These are phyloP conservation scores for Electrona antarctica DNA, from an alignment of 2,113 vertebrate species.

Conservation along the genomic window DNA sequence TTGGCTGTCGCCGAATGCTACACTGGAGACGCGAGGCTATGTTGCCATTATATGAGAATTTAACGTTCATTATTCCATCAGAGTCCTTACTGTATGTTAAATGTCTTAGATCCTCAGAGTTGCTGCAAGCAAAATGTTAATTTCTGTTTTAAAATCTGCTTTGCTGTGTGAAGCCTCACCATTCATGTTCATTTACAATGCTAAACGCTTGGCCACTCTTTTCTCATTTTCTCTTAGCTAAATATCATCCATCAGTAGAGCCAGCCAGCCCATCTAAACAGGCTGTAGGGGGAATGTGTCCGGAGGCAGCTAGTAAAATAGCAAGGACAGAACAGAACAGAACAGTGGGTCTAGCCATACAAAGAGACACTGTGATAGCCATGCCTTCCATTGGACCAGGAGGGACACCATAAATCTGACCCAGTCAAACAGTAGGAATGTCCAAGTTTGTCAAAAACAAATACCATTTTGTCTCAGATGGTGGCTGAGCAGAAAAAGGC, in stretches of 20 bases:
- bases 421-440: constrained; percentile 69
- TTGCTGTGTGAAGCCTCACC: neutral
- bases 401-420: constrained; percentile 65
- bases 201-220: constrained; percentile 21
- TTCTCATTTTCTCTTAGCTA: constrained; percentile 31
- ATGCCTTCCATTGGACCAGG: constrained; percentile 39
- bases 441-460: constrained; percentile 75
- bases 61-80: constrained; percentile 1
- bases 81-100: neutral
- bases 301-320: constrained; percentile 64
- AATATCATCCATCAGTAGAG: constrained; percentile 58
- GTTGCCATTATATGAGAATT: constrained; percentile 5
- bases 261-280: constrained; percentile 45
- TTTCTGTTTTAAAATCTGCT: constrained; percentile 8
- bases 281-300: constrained; percentile 45
- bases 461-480: constrained; percentile 67
- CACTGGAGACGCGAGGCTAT: neutral
- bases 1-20: too few species aligned
- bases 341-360: constrained; percentile 50
- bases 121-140: constrained; percentile 1
- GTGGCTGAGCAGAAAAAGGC: constrained; percentile 52
- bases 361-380: constrained; percentile 65
- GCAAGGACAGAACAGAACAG: constrained; percentile 46
- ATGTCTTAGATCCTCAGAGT: neutral
- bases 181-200: constrained; percentile 25